Conservation (phyloP, 2,888 invertebrate genomes). For the Nymphalis urticae region DNA sequence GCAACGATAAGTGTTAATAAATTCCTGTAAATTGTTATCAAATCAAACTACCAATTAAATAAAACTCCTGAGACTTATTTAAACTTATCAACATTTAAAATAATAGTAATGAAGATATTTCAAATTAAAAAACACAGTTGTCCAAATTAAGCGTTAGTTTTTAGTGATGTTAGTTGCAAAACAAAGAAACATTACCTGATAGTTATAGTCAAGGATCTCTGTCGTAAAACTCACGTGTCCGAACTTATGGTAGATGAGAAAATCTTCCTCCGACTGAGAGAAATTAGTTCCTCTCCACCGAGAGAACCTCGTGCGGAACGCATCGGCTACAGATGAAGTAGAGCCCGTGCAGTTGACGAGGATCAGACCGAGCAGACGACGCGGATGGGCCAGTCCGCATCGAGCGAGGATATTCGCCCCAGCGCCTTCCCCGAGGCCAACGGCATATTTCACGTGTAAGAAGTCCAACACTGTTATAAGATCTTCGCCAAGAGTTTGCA, state of each 20-base stretch:
- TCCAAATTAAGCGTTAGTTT: slow-evolving; percentile 21
- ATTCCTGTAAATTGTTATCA: too few relatives aligned
- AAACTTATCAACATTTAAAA: too few relatives aligned
- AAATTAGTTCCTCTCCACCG: slow-evolving; percentile 92
- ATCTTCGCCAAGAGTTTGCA: slow-evolving; percentile 91
- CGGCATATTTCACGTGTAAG: slow-evolving; percentile 90
- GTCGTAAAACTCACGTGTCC: slow-evolving; percentile 88
- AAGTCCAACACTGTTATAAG: slow-evolving; percentile 90
- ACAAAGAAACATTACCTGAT: slow-evolving; percentile 67
- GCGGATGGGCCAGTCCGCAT: slow-evolving; percentile 91
- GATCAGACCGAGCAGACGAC: slow-evolving; percentile 88
- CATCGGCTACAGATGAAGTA: slow-evolving; percentile 92
- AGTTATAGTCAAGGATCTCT: slow-evolving; percentile 59
- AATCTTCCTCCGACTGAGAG: slow-evolving; percentile 93
- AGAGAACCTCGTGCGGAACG: slow-evolving; percentile 92
- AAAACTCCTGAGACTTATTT: too few relatives aligned
- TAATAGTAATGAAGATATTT: too few relatives aligned
- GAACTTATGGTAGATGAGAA: slow-evolving; percentile 94
- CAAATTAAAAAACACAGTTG: background rate
- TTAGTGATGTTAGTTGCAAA: slow-evolving; percentile 47
- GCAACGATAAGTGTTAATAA: too few relatives aligned
- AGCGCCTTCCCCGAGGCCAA: slow-evolving; percentile 93
- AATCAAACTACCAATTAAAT: too few relatives aligned
- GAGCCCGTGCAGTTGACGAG: slow-evolving; percentile 94
- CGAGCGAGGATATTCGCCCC: slow-evolving; percentile 93